Conservation (phyloP, 1,140 invertebrate species). For the Drosophila persimilis region DNA sequence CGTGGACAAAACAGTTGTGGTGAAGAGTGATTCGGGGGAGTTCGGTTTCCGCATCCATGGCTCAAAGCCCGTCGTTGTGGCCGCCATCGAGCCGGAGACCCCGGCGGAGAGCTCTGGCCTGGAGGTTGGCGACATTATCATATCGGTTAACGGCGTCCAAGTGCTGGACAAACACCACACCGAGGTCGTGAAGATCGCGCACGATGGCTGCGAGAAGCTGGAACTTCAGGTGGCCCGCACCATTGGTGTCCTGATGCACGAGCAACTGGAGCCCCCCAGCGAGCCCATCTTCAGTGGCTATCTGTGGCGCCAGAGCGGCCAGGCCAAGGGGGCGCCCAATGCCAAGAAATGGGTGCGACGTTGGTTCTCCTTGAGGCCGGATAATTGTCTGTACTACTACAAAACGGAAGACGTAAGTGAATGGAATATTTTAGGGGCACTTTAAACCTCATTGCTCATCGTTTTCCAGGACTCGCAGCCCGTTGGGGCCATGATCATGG, state of each 20-base stretch:
- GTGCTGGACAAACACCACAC: conserved; percentile 96
- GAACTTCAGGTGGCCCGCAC: conserved; percentile 94
- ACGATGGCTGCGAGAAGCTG: conserved; percentile 92
- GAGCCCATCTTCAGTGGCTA: conserved; percentile 90
- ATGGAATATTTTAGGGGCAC: neutral
- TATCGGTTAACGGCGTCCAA: conserved; percentile 94
- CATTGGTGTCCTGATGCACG: conserved; percentile 89
- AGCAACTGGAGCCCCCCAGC: conserved; percentile 85
- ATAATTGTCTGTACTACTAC: conserved; percentile 98
- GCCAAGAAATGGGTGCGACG: conserved; percentile 92
- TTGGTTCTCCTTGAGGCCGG: conserved; percentile 95
- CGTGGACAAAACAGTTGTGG: conserved; percentile 93
- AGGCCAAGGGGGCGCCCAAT: conserved; percentile 84
- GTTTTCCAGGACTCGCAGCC: conserved; percentile 91
- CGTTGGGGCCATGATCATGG: conserved; percentile 93
- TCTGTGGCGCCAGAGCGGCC: conserved; percentile 88
- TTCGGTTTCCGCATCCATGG: conserved; percentile 98
- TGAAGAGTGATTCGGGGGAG: conserved; percentile 92
- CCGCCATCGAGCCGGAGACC: conserved; percentile 95
- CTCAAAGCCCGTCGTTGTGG: conserved; percentile 96
- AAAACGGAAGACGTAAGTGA: conserved; percentile 91
- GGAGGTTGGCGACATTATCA: conserved; percentile 96
- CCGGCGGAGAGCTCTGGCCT: conserved; percentile 95
- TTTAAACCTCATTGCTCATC: neutral
- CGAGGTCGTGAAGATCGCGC: conserved; percentile 96